These are phyloP conservation scores for Eupeodes corollae DNA, from an alignment of 1,140 invertebrate genomes.

Conservation along the genomic window DNA sequence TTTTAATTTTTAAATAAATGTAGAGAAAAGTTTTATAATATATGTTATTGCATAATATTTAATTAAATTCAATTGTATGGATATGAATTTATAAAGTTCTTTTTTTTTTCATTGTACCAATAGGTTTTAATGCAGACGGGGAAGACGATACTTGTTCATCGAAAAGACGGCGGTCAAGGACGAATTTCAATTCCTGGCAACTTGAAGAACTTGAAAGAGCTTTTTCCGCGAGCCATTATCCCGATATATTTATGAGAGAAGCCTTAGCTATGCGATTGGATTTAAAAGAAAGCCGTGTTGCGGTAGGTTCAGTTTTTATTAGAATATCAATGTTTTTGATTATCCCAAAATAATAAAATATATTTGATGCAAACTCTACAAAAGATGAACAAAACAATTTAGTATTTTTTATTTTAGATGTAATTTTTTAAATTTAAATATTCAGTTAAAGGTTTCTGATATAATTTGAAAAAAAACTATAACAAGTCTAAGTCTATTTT, in stretches of 20 bases:
- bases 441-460: no score
- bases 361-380: no score
- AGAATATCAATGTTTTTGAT: background rate
- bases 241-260: slow-evolving; percentile 97
- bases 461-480: no score
- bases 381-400: no score
- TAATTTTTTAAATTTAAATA: no score
- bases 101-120: slow-evolving; percentile 4
- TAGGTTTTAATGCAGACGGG: slow-evolving; percentile 35
- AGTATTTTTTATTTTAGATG: no score
- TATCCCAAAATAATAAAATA: no score
- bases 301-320: slow-evolving; percentile 60
- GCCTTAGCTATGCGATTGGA: slow-evolving; percentile 89
- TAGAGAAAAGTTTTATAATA: no score
- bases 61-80: no score
- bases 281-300: slow-evolving; percentile 94
- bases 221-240: slow-evolving; percentile 94
- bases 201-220: slow-evolving; percentile 94
- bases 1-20: no score
- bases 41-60: no score
- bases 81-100: background rate
- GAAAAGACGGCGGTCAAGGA: slow-evolving; percentile 80
- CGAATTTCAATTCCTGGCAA: slow-evolving; percentile 99
- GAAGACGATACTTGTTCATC: slow-evolving; percentile 36
- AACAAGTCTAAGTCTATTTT: no score